phyloP scores from a whole-genome alignment of 2,797 vertebrate species.

The Craterocephalus amniculus region DNA sequence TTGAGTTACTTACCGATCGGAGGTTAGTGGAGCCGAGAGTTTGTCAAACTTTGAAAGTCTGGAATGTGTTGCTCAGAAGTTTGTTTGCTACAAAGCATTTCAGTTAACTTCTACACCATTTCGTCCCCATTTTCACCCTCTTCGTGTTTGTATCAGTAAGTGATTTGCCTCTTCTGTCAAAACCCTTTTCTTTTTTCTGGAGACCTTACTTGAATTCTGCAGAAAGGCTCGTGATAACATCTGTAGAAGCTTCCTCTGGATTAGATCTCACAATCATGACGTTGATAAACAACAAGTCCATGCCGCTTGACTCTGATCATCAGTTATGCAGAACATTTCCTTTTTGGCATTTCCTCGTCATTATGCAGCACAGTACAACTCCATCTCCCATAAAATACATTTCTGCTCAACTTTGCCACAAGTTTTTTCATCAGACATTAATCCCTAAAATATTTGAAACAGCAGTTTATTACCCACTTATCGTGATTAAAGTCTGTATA shows the following conservation, averaged over 20 bases:
- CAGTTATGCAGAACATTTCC: no score
- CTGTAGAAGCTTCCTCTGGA: not conserved
- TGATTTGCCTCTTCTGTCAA: conserved; percentile 22
- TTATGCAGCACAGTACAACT: not conserved
- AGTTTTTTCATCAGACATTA: not conserved
- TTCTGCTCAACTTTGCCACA: not conserved
- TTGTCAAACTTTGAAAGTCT: conserved; percentile 16
- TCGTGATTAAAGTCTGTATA: not conserved
- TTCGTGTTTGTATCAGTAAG: conserved; percentile 15
- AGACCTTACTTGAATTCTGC: not conserved
- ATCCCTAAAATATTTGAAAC: not conserved
- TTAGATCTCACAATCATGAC: no score
- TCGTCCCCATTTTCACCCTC: not conserved
- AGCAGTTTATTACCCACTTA: not conserved
- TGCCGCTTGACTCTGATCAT: no score
- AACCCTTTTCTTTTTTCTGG: not conserved
- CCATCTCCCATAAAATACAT: not conserved
- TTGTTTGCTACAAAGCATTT: conserved; percentile 18
- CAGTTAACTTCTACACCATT: conserved; percentile 3
- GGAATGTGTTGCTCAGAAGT: conserved; percentile 8
- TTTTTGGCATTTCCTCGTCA: no score
- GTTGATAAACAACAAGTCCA: no score
- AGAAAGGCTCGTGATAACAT: no score
- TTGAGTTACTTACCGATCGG: conserved; percentile 28
- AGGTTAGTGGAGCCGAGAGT: conserved; percentile 19